Conservation (phyloP, 2,888 invertebrate species). For the Pedicia rivosa region DNA sequence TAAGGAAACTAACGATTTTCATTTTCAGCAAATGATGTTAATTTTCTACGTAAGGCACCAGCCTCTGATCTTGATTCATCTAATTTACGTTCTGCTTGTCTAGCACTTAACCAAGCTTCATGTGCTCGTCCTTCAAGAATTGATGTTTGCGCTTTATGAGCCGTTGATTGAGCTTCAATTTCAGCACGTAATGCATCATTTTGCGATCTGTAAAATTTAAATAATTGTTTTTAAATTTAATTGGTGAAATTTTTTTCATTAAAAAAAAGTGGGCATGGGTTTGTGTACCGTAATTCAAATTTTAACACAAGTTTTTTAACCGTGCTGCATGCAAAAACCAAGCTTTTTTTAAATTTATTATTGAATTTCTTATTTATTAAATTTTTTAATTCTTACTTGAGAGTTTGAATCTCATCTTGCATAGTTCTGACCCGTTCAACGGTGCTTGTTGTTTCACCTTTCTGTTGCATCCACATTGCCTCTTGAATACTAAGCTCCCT, state of each 20-base stretch:
- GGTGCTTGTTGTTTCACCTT: conserved; percentile 66
- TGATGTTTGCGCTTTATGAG: conserved; percentile 49
- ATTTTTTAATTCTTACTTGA: conserved; percentile 62
- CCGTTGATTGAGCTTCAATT: conserved; percentile 68
- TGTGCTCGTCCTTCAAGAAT: conserved; percentile 71
- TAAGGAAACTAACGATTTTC: conserved; percentile 17
- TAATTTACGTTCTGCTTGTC: conserved; percentile 64
- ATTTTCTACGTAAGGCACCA: conserved; percentile 43
- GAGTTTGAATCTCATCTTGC: conserved; percentile 64
- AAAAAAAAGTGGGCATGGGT: too few species aligned
- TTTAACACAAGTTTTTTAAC: too few species aligned
- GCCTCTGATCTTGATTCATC: conserved; percentile 66
- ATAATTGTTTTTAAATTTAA: not conserved
- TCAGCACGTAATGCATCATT: conserved; percentile 57
- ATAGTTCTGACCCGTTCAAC: conserved; percentile 61
- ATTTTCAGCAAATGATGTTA: conserved; percentile 27
- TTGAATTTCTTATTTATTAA: not conserved
- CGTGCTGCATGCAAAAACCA: too few species aligned
- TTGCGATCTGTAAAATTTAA: conserved; percentile 30
- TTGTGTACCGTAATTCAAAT: too few species aligned
- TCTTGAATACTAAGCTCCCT: conserved; percentile 65
- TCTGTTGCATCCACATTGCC: conserved; percentile 60
- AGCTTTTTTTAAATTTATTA: not conserved
- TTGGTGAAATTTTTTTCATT: too few species aligned
- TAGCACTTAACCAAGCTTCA: conserved; percentile 69